Evolutionary conservation across 2,888 invertebrate genomes (phyloP).

Genomic region (Platerodrilus igneus): DNA sequence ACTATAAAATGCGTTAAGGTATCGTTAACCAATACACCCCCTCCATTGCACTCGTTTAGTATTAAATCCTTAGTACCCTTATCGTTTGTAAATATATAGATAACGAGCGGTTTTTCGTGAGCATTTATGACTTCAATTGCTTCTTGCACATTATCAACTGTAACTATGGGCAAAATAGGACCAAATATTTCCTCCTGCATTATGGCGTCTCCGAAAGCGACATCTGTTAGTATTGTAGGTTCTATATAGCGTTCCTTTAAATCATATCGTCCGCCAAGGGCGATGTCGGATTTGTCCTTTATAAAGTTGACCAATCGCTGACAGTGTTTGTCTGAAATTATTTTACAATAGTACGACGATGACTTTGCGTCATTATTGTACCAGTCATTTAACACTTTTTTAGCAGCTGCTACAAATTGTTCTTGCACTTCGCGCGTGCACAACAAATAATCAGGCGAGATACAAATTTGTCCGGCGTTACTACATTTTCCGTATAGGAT

Average conservation of each 20-base stretch:
- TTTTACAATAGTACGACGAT: slow-evolving; percentile 74
- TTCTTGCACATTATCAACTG: slow-evolving; percentile 76
- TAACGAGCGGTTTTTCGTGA: slow-evolving; percentile 83
- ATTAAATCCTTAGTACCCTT: slow-evolving; percentile 57
- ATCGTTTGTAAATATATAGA: slow-evolving; percentile 79
- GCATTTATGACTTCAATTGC: slow-evolving; percentile 87
- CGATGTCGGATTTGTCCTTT: slow-evolving; percentile 66
- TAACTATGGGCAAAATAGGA: slow-evolving; percentile 88
- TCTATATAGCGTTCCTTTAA: slow-evolving; percentile 72
- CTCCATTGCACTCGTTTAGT: slow-evolving; percentile 69
- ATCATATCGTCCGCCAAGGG: slow-evolving; percentile 75
- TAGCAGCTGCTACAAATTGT: slow-evolving; percentile 48
- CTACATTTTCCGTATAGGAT: slow-evolving; percentile 93
- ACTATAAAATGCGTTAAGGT: slow-evolving; percentile 79
- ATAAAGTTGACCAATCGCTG: slow-evolving; percentile 65
- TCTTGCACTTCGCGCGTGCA: slow-evolving; percentile 75
- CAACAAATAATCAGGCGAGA: slow-evolving; percentile 92
- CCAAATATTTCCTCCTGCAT: slow-evolving; percentile 97
- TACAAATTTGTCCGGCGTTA: slow-evolving; percentile 93
- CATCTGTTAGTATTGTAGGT: slow-evolving; percentile 78
- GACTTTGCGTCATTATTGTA: slow-evolving; percentile 74
- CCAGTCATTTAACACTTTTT: slow-evolving; percentile 70
- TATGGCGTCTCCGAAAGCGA: slow-evolving; percentile 67
- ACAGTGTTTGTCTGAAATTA: slow-evolving; percentile 83
- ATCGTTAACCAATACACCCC: slow-evolving; percentile 82